Evolutionary conservation across 2,888 invertebrate species (phyloP).

Genomic region (Pristionchus fissidentatus): DNA sequence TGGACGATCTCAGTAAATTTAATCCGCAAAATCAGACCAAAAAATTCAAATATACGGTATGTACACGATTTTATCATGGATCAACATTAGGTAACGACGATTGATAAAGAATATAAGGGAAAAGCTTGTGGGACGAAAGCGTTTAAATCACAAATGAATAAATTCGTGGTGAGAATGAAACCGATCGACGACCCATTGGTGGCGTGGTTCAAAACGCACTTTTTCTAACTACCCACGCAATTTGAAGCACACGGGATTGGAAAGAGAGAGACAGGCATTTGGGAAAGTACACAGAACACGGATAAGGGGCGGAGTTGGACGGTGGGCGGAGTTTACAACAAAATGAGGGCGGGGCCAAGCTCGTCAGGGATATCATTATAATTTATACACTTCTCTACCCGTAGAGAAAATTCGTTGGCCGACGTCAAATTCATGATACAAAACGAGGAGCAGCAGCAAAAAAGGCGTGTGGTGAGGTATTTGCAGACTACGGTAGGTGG

Average conservation of each 20-base stretch:
- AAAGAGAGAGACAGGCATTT: conserved; percentile 20
- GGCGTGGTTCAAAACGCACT: background rate
- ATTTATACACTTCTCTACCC: conserved; percentile 30
- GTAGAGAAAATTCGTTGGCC: no score
- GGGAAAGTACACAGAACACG: background rate
- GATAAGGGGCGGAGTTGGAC: background rate
- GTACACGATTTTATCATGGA: conserved; percentile 42
- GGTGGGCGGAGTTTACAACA: background rate
- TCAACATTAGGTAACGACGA: background rate
- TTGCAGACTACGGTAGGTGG: conserved; percentile 11
- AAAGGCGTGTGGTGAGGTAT: background rate
- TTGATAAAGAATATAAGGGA: background rate
- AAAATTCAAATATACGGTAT: no score
- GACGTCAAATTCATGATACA: no score
- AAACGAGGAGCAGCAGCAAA: no score
- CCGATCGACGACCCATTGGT: conserved; percentile 39
- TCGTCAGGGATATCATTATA: conserved; percentile 18
- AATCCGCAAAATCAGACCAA: no score
- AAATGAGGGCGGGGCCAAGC: background rate
- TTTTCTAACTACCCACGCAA: no score
- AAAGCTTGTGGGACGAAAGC: conserved; percentile 16
- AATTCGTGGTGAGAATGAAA: conserved; percentile 32
- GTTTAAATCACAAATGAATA: conserved; percentile 23
- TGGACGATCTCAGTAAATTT: no score
- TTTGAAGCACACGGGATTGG: conserved; percentile 39